Conservation (phyloP, 1,140 invertebrate species). For the Cepaea nemoralis region DNA sequence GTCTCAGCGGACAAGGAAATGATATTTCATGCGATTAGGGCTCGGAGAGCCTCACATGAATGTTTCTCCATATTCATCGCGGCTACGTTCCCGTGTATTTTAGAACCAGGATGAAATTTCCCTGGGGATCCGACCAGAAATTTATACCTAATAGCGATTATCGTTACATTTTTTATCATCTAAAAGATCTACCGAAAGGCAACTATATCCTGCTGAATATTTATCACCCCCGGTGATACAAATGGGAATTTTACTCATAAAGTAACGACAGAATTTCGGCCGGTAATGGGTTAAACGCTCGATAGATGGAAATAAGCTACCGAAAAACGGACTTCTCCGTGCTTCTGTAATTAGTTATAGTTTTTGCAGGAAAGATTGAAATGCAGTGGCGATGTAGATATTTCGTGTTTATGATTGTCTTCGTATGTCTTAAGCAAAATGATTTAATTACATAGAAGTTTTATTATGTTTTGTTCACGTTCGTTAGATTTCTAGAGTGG, state of each 20-base stretch:
- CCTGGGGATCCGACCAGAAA: neutral
- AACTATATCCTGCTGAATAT: neutral
- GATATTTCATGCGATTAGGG: slow-evolving; percentile 16
- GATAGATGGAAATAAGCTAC: neutral
- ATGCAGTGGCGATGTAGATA: neutral
- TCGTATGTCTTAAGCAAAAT: neutral
- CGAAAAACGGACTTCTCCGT: neutral
- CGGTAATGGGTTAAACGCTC: neutral
- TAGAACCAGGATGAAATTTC: neutral
- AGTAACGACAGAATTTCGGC: neutral
- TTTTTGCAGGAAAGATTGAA: neutral
- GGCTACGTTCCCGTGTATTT: neutral
- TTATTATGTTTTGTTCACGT: too few species aligned
- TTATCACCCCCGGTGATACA: neutral
- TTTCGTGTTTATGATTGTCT: neutral
- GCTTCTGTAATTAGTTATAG: neutral
- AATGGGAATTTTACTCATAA: neutral
- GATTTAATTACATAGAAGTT: too few species aligned
- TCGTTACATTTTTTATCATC: neutral
- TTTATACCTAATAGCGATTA: slow-evolving; percentile 20
- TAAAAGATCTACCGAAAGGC: neutral
- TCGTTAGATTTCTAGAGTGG: too few species aligned
- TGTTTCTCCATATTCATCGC: neutral
- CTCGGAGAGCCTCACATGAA: neutral
- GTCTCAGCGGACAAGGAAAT: neutral